Base-by-base conservation (phyloP, 2,797 vertebrate genomes). In the Cygnus olor region DNA sequence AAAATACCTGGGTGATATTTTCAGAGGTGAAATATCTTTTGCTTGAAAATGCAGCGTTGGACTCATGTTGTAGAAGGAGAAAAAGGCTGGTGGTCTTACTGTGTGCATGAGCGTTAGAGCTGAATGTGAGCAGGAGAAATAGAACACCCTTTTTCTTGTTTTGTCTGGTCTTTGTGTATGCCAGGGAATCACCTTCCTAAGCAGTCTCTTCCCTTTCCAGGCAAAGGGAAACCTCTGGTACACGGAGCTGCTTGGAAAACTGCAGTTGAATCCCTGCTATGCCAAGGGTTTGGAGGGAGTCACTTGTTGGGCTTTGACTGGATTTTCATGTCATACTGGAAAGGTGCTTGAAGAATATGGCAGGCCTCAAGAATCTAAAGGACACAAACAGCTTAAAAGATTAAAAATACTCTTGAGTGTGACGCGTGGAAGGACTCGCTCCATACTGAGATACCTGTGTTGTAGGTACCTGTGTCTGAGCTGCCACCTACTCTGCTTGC, bases 101-200 rank as follows among this genome's bases (percentile, higher is more conserved):
- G 54, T 6, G 8, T 11, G 16, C 0, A 0, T 42, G 36, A 19
- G 7, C 18, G 7, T 8, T 19, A 42, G 56, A 54, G n/a, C 34
- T 76, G 61, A 88, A 47, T 3, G 4, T 70, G 60, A 51, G 38
- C 12, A 36, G 53, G 24, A 82, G 42, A 72, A 61, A 47, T 1
- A 5, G 30, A n/a, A 63, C 27, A 44, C 28, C 16, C 20, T 64
- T 54, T 12, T 28, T 4, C 69, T 85, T 65, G 14, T 6, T 42
- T 85, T 80, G 32, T 18, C 71, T 56, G 15, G 25, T 93, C 51
- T 11, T 22, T 63, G 10, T 12, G 3, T 21, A 47, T 25, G 12
- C 8, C 25, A 47, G n/a, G 15, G 19, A 6, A 7, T 56, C 49
- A 79, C 17, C 24, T 47, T 49, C 24, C 32, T 8, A 34, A 64